phyloP scores from a whole-genome alignment of 2,113 vertebrate genomes.

The Procavia capensis region DNA sequence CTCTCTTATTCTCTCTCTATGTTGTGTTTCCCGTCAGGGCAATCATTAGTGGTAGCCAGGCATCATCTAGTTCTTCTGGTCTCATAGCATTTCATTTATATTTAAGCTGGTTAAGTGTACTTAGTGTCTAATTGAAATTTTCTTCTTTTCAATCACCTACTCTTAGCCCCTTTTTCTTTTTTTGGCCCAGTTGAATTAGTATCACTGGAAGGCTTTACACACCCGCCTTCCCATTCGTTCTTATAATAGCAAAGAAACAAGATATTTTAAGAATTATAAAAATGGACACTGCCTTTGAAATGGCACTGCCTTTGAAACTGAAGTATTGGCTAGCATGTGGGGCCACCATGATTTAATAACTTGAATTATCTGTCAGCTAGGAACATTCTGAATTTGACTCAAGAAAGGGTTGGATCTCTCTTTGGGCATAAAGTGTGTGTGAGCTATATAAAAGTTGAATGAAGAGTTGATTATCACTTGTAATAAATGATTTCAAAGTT shows the following conservation, averaged over 20 bases:
- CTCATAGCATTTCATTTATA: constrained; percentile 15
- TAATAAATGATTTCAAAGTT: constrained; percentile 54
- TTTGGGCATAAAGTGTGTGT: not conserved
- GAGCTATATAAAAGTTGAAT: constrained; percentile 16
- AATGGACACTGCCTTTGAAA: constrained; percentile 44
- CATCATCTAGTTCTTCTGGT: too few species aligned
- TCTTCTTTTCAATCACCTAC: constrained; percentile 1
- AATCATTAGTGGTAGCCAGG: too few species aligned
- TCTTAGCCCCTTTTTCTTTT: not conserved
- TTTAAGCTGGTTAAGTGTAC: constrained; percentile 12
- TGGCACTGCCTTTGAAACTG: not conserved
- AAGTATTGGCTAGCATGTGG: not conserved
- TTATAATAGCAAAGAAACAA: not conserved
- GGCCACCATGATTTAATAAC: not conserved
- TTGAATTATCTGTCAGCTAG: constrained; percentile 14
- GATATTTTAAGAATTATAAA: constrained; percentile 8
- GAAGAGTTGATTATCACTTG: not conserved
- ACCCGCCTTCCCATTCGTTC: not conserved
- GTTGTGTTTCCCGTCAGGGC: too few species aligned
- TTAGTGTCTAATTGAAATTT: not conserved
- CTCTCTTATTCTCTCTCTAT: too few species aligned
- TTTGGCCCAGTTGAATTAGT: constrained; percentile 36
- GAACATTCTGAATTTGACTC: not conserved
- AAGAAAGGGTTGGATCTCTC: not conserved
- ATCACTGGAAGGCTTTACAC: not conserved